phyloP scores from a whole-genome alignment of 2,888 invertebrate species.

The Phyto melanocephala region DNA sequence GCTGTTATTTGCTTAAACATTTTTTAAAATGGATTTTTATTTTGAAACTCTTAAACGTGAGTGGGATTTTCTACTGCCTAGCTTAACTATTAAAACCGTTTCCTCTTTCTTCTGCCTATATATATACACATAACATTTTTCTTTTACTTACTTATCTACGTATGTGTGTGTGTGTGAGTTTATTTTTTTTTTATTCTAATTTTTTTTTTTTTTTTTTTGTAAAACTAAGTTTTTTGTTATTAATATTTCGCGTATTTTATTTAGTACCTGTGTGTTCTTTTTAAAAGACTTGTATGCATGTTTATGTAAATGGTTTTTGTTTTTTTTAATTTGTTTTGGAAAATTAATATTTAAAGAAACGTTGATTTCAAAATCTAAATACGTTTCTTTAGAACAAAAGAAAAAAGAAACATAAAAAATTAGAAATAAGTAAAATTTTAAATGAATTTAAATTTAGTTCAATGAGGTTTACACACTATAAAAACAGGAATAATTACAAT shows the following conservation, averaged over 20 bases:
- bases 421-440: not conserved
- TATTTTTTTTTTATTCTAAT: not conserved
- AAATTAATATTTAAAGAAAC: constrained; percentile 26
- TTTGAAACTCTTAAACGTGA: no score
- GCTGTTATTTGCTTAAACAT: no score
- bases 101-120: constrained; percentile 25
- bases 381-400: constrained; percentile 50
- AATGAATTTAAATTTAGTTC: not conserved
- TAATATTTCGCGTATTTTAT: constrained; percentile 36
- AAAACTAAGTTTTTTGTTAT: constrained; percentile 48
- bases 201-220: constrained; percentile 27
- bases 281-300: constrained; percentile 60
- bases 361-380: constrained; percentile 59
- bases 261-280: constrained; percentile 60
- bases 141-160: no score
- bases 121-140: constrained; percentile 34
- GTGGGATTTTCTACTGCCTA: no score
- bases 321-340: constrained; percentile 14
- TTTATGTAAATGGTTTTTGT: constrained; percentile 6
- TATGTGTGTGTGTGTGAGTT: no score
- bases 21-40: no score
- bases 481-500: constrained; percentile 45
- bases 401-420: not conserved
- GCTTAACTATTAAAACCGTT: constrained; percentile 17
- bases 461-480: constrained; percentile 29